A percentile compares a stretch with the other conserved stretches of the same genome.
These are phyloP conservation scores for Chelidonichthys spinosus DNA, from an alignment of 2,797 vertebrate genomes.

Conservation along the genomic window DNA sequence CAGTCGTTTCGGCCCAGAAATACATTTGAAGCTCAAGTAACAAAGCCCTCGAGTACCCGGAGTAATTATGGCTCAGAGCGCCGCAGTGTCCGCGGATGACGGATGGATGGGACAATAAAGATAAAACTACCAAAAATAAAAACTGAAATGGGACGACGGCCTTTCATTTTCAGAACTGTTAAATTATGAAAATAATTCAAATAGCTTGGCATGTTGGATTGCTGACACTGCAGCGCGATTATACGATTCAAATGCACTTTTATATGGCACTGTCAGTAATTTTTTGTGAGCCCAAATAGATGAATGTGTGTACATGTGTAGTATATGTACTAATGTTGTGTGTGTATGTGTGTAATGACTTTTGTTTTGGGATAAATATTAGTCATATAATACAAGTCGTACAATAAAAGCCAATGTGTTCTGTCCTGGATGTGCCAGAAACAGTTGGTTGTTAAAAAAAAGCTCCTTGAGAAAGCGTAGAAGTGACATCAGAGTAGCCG, in stretches of 20 bases:
- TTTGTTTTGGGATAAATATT: background rate
- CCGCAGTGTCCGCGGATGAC: background rate
- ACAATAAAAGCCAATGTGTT: background rate
- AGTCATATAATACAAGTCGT: background rate
- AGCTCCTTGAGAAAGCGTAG: background rate
- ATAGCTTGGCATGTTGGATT: background rate
- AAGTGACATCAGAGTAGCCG: conserved; percentile 2
- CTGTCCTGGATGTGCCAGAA: background rate
- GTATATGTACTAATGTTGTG: too few species aligned
- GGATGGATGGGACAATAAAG: background rate
- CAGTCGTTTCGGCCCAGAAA: background rate
- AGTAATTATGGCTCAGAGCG: conserved; percentile 2
- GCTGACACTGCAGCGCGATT: background rate
- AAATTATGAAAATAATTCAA: background rate
- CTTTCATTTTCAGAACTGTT: too few species aligned
- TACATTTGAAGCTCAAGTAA: background rate
- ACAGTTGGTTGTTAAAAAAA: background rate
- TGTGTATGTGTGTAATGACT: background rate
- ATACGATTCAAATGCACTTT: background rate
- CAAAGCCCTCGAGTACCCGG: background rate
- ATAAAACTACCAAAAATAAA: background rate
- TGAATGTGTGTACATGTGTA: too few species aligned
- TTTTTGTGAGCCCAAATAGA: background rate
- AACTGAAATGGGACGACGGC: background rate
- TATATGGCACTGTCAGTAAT: background rate